phyloP scores from a whole-genome alignment of 2,113 vertebrate species.

The Heterochromis multidens region DNA sequence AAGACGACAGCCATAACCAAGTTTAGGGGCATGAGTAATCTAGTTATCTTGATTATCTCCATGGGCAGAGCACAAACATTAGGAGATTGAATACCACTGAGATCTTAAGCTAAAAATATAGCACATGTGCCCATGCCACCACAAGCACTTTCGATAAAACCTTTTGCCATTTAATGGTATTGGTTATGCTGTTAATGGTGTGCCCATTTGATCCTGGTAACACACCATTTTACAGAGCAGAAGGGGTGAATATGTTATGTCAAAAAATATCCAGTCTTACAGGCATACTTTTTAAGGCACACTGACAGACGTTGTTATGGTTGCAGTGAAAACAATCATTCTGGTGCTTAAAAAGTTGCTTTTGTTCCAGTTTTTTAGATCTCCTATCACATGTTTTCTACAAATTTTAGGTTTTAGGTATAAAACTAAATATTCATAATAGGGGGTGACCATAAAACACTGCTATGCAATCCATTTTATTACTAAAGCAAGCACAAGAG shows the following conservation, averaged over 20 bases:
- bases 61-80: neutral
- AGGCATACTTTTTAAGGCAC: neutral
- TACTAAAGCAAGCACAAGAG: neutral
- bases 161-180: neutral
- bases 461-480: neutral
- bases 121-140: neutral
- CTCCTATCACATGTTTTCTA: neutral
- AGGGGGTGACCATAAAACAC: neutral
- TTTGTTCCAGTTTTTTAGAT: neutral
- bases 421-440: neutral
- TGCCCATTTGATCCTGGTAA: neutral
- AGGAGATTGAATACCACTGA: neutral
- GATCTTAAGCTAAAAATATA: neutral
- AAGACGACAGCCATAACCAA: constrained; percentile 48
- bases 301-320: neutral
- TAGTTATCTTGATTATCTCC: neutral
- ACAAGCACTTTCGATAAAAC: constrained; percentile 10
- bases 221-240: neutral
- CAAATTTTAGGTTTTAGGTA: neutral
- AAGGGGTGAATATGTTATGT: neutral
- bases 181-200: neutral
- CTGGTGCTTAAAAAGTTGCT: neutral
- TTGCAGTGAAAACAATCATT: neutral
- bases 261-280: neutral
- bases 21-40: constrained; percentile 24